Conservation (phyloP, 2,113 vertebrate species). For the Pterocles orientalis region DNA sequence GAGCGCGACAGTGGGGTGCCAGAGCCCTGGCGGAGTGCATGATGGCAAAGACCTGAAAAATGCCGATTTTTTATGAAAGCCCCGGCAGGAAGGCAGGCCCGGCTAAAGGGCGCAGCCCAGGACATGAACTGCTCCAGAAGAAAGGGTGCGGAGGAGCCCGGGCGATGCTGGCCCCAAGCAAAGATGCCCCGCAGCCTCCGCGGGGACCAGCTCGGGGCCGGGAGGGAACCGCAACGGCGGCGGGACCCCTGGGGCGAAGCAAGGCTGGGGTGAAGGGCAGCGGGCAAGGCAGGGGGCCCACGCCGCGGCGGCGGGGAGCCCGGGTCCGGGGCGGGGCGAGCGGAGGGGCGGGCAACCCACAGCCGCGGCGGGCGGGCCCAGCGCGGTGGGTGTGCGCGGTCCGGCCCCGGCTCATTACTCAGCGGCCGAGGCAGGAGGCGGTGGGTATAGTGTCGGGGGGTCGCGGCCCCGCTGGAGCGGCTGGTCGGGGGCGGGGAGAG, state of each 20-base stretch:
- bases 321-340: background rate
- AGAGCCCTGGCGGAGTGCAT: background rate
- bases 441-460: background rate
- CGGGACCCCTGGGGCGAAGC: background rate
- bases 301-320: background rate
- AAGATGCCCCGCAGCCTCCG: background rate
- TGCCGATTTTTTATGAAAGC: accelerated
- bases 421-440: background rate
- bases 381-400: background rate
- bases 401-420: background rate
- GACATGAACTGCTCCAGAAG: background rate
- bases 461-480: background rate
- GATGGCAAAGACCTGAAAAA: background rate
- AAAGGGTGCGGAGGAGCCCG: background rate
- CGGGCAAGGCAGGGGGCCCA: too few relatives aligned
- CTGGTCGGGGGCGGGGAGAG: background rate
- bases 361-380: background rate
- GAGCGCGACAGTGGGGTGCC: background rate
- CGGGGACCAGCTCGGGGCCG: background rate
- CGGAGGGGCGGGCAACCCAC: background rate
- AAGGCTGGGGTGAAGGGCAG: accelerated
- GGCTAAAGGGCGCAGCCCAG: background rate
- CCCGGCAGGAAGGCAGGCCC: background rate
- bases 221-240: too few relatives aligned
- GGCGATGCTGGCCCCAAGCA: background rate